Evolutionary conservation across 2,888 invertebrate genomes (phyloP).

Genomic region (Poecilobothrus nobilitatus): DNA sequence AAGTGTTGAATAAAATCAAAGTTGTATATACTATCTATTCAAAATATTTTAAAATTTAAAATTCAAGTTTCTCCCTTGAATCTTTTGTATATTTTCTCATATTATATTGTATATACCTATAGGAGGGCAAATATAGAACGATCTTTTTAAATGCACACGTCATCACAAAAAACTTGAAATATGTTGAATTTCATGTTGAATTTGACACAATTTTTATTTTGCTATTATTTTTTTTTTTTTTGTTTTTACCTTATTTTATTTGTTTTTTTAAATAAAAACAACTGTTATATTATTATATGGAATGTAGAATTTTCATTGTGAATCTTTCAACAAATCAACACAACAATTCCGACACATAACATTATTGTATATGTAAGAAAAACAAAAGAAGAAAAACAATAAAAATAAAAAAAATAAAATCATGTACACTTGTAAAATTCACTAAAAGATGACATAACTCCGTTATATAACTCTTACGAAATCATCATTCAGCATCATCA

Average conservation of each 20-base stretch:
- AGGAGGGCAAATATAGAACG: too few relatives aligned
- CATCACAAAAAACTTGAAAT: background rate
- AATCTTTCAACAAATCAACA: background rate
- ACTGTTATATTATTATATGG: background rate
- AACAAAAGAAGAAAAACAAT: too few relatives aligned
- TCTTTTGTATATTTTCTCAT: too few relatives aligned
- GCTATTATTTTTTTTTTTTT: too few relatives aligned
- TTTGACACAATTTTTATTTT: background rate
- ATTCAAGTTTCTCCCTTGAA: too few relatives aligned
- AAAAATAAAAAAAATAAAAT: background rate
- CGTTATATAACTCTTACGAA: constrained; percentile 1
- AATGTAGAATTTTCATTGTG: background rate
- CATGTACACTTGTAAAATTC: constrained; percentile 3
- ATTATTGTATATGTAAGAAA: background rate
- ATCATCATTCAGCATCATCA: background rate
- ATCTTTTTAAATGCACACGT: background rate
- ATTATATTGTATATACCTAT: too few relatives aligned
- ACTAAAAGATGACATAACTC: constrained; percentile 1
- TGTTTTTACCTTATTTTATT: background rate
- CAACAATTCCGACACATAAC: background rate
- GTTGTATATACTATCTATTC: too few relatives aligned
- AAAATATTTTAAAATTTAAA: too few relatives aligned
- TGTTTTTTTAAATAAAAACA: too few relatives aligned
- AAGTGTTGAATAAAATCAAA: too few relatives aligned
- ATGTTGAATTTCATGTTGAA: background rate